Conservation (phyloP, 2,113 vertebrate genomes). For the Ctenomys sociabilis region DNA sequence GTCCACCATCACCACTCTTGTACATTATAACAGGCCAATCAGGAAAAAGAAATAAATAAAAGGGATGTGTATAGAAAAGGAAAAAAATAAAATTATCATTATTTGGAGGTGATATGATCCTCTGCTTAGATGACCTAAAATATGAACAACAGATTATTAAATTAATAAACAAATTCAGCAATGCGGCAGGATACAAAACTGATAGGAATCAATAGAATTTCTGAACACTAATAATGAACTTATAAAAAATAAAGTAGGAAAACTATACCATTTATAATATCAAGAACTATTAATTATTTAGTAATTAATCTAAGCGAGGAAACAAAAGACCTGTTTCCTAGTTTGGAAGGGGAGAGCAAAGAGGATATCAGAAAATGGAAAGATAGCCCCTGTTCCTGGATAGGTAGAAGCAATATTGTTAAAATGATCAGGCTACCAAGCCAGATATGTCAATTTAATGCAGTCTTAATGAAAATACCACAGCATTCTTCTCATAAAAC, state of each 20-base stretch:
- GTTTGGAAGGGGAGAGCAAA: not conserved
- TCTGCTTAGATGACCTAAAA: not conserved
- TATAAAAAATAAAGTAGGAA: not conserved
- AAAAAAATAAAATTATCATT: not conserved
- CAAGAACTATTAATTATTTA: not conserved
- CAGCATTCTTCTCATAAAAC: not conserved
- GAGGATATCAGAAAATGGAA: not conserved
- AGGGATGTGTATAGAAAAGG: not conserved
- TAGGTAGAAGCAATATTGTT: not conserved
- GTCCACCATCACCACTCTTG: not conserved
- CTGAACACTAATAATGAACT: not conserved
- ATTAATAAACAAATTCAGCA: not conserved
- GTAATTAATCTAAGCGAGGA: not conserved
- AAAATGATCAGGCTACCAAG: not conserved
- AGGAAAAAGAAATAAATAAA: not conserved
- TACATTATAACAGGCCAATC: not conserved
- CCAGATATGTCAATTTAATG: not conserved
- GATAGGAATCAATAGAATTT: not conserved
- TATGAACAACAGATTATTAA: not conserved
- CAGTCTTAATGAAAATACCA: not conserved
- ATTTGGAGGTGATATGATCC: not conserved
- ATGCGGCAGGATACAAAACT: not conserved
- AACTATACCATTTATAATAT: not conserved
- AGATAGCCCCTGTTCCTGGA: not conserved
- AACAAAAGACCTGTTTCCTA: not conserved